Evolutionary conservation across 1,140 invertebrate genomes (phyloP).

Genomic region (Drosophila saltans): DNA sequence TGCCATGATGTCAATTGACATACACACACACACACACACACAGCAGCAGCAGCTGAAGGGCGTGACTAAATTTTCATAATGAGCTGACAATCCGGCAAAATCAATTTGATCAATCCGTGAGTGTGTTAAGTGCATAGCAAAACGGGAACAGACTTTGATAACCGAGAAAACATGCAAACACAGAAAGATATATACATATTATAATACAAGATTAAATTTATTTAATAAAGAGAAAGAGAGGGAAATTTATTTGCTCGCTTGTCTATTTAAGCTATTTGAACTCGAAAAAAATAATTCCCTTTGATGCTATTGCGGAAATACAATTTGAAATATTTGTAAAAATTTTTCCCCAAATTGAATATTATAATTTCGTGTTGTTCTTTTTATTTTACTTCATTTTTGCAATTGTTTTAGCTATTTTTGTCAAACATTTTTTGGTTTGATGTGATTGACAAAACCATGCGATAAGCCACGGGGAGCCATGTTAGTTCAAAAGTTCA

Average conservation of each 20-base stretch:
- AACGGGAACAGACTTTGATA: neutral
- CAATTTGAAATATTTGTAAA: conserved; percentile 15
- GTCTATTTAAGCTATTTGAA: neutral
- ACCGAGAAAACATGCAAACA: neutral
- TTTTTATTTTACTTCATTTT: neutral
- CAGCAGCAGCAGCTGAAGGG: too few relatives aligned
- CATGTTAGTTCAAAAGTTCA: conserved; percentile 45
- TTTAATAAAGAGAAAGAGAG: neutral
- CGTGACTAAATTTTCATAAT: conserved; percentile 1
- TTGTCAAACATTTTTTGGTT: conserved; percentile 6
- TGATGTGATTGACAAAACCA: conserved; percentile 43
- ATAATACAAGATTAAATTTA: neutral
- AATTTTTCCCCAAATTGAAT: neutral
- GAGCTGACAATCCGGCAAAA: conserved; percentile 7
- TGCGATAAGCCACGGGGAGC: conserved; percentile 48
- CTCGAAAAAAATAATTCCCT: neutral
- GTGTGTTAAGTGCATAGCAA: conserved; percentile 9
- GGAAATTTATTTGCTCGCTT: neutral
- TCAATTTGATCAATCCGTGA: neutral
- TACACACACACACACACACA: neutral
- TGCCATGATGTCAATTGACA: conserved; percentile 36
- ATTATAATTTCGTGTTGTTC: neutral
- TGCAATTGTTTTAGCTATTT: neutral
- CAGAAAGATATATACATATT: neutral
- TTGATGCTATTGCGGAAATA: neutral